Base-by-base conservation (phyloP, 2,797 vertebrate species). In the Pogonophryne albipinna region DNA sequence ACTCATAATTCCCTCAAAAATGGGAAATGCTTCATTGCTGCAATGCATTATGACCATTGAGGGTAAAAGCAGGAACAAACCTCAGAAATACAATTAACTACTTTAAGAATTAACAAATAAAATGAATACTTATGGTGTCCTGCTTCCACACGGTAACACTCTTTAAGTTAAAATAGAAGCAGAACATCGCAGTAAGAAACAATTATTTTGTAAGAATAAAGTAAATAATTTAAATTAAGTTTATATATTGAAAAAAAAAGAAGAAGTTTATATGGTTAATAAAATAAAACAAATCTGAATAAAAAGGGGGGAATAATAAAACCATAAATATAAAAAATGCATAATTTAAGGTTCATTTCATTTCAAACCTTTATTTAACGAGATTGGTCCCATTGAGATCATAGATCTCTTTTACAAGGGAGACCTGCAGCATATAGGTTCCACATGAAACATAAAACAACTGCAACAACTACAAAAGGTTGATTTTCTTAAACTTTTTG, bases 151-250 rank as follows among this genome's bases (percentile, higher is more conserved):
- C 34, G 23, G 34, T 4, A 23, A 23, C 10, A 44, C 1, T 12
- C 17, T 64, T 64, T 15, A 44, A 12, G 44, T 8, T 56, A 38
- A 65, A 73, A n/a, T 60, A 19, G n/a, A 58, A 15, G 13, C 11
- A 31, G 7, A 10, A 38, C 12, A 14, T 23, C n/a, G 50, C 6
- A 50, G 10, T 49, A 13, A 7, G 16, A 69, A 10, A 10, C 11
- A 15, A 7, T 38, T 38, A 12, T 52, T 15, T 38, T 7, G 34
- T 38, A 38, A 38, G 34, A 38, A 38, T 38, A 4, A 27, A 27
- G 12, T 61, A 20, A 1, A 44, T 12, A 44, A 23, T 16, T 16
- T 34, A 27, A 27, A 27, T 27, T 1, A 38, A 38, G 34, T 38
- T 38, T 7, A 38, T 38, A 38, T 38, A 38, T 38, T 6, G 2